These are phyloP conservation scores for Aldabrachelys gigantea DNA, from an alignment of 2,113 vertebrate species.

Conservation along the genomic window DNA sequence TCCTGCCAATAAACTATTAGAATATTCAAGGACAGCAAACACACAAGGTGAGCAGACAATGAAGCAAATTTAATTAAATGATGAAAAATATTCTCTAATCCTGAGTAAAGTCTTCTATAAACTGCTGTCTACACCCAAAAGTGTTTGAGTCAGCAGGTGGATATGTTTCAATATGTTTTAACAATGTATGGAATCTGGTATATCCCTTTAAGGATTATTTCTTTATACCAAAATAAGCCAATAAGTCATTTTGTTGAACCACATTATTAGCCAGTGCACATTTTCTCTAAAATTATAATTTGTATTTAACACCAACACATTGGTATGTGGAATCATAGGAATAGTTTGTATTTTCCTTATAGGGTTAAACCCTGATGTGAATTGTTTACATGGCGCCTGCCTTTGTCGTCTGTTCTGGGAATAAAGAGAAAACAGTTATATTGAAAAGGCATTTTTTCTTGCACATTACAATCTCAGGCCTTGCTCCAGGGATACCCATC, in stretches of 20 bases:
- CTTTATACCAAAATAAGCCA: not conserved
- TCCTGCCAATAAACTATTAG: not conserved
- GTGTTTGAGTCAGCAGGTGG: not conserved
- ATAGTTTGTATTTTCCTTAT: not conserved
- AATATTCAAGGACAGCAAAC: not conserved
- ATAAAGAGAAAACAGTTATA: slow-evolving; percentile 29
- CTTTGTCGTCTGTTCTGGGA: slow-evolving; percentile 64
- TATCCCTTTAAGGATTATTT: not conserved
- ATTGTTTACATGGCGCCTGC: slow-evolving; percentile 24
- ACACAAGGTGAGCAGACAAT: not conserved
- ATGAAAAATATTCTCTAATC: not conserved
- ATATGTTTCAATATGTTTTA: not conserved
- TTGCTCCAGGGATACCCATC: slow-evolving; percentile 18
- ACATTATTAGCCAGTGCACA: not conserved
- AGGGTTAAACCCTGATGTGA: not conserved
- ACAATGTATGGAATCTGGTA: not conserved
- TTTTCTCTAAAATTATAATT: slow-evolving; percentile 5
- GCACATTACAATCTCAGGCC: not conserved
- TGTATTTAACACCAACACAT: not conserved
- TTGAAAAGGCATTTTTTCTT: slow-evolving; percentile 1
- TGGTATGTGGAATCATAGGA: not conserved
- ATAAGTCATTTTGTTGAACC: not conserved
- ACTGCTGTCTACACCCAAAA: not conserved
- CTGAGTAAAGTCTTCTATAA: not conserved
- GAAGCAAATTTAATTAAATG: not conserved